Evolutionary conservation across 2,797 vertebrate genomes (phyloP).

Genomic region (Pyrocephalus nanus): DNA sequence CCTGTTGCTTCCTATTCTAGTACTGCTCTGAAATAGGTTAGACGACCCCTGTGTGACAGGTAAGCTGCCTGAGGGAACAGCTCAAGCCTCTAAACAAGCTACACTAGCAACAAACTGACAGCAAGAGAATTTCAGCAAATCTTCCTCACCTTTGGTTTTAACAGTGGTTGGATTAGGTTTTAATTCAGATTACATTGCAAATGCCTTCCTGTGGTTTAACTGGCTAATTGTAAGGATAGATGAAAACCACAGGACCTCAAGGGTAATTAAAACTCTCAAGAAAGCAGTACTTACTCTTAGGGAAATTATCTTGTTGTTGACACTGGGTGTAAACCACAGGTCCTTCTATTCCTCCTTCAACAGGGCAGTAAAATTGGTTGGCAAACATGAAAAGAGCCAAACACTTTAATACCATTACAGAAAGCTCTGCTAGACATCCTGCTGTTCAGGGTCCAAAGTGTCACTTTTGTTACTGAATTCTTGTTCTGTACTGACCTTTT

Average conservation of each 20-base stretch:
- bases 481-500: constrained; percentile 52
- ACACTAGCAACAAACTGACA: background rate
- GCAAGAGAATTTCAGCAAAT: background rate
- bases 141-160: background rate
- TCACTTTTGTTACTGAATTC: constrained; percentile 49
- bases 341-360: constrained; percentile 15
- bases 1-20: rapidly evolving
- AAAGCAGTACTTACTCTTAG: constrained; percentile 45
- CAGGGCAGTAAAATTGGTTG: background rate
- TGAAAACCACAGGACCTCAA: constrained; percentile 30
- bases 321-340: constrained; percentile 22
- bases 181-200: constrained; percentile 60
- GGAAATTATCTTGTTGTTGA: constrained; percentile 51
- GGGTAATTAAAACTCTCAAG: constrained; percentile 36
- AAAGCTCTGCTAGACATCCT: constrained; percentile 17
- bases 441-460: constrained; percentile 43
- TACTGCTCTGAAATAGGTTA: background rate
- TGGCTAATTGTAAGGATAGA: constrained; percentile 22
- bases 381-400: constrained; percentile 25
- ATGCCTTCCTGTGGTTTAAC: constrained; percentile 29
- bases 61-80: background rate
- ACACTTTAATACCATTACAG: constrained; percentile 32
- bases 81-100: background rate
- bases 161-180: background rate
- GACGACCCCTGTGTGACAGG: background rate